Conservation (phyloP, 2,113 vertebrate genomes). For the Etheostoma spectabile region DNA sequence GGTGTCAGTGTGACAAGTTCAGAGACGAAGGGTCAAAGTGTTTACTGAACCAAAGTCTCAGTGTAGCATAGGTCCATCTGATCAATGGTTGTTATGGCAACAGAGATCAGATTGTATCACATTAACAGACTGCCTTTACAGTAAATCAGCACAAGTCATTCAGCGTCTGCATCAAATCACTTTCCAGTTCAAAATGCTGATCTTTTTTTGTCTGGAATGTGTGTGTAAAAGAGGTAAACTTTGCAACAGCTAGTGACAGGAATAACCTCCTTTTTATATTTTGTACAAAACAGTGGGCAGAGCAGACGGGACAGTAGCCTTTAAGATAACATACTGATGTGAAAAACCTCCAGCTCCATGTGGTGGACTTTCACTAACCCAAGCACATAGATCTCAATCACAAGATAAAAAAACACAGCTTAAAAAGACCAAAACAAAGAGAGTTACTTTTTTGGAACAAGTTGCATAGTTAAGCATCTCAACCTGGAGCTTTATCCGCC, state of each 20-base stretch:
- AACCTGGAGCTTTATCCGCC: constrained; percentile 34
- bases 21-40: constrained; percentile 16
- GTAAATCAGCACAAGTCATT: background rate
- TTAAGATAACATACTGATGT: constrained; percentile 46
- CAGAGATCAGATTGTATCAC: background rate
- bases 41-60: constrained; percentile 5
- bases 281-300: constrained; percentile 8
- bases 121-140: background rate
- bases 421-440: background rate
- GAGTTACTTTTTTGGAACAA: constrained; percentile 22
- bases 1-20: constrained; percentile 49
- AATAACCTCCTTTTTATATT: constrained; percentile 51
- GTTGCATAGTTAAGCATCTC: background rate
- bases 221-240: constrained; percentile 7
- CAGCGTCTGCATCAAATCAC: background rate
- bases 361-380: constrained; percentile 27
- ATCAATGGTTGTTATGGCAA: background rate
- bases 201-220: constrained; percentile 5
- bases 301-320: constrained; percentile 36
- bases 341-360: constrained; percentile 34
- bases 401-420: constrained; percentile 3
- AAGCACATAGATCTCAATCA: background rate
- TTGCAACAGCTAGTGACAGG: constrained; percentile 25
- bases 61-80: background rate
- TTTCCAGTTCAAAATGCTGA: constrained; percentile 6